Base-by-base conservation (phyloP, 2,113 vertebrate species). In the Rattus norvegicus region DNA sequence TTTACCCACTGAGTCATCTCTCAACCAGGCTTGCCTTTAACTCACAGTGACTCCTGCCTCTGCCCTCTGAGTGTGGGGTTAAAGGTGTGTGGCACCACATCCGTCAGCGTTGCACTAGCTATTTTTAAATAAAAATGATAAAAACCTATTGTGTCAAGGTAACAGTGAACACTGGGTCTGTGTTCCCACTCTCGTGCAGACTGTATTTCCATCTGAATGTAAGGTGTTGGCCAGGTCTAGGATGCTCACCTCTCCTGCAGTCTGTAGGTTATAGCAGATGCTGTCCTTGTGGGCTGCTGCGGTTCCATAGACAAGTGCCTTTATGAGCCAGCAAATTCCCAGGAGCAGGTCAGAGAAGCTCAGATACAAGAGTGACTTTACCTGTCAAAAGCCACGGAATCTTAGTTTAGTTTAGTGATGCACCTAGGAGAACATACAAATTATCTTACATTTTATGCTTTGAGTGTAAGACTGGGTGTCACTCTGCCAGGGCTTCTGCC, bases 251-350 rank as follows among this genome's bases (percentile, higher is more conserved):
- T 99, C 99, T 70, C 98, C 99, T 0, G 98, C 93, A 1, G 98
- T 98, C 96, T 99, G 99, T 84, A 99, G 98, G 96, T 99, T 99
- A 96, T 99, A 99, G 97, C 99, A 99, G 96, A 98, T 39, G 80
- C 97, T 96, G 11, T 97, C 96, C 91, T 98, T 98, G 69, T 95
- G 96, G 75, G 88, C 86, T 65, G n/a, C 47, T 30, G 97, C 97
- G 2, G 96, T 97, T 49, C 98, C 98, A 90, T 99, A 99, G 17
- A 99, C 97, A 19, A 99, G 94, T 0, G 98, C 98, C 13, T 99
- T 99, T 5, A 97, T 79, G n/a, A 99, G 98, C 99, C 99, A 99
- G 97, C 99, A 99, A 97, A 99, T 36, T 4, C 99, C 98, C 92
- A 99, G 97, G 33, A 99, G 97, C 24, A 99, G 98, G 98, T 99